Base-by-base conservation (phyloP, 2,113 vertebrate species). In the Myrmecophaga tridactyla region DNA sequence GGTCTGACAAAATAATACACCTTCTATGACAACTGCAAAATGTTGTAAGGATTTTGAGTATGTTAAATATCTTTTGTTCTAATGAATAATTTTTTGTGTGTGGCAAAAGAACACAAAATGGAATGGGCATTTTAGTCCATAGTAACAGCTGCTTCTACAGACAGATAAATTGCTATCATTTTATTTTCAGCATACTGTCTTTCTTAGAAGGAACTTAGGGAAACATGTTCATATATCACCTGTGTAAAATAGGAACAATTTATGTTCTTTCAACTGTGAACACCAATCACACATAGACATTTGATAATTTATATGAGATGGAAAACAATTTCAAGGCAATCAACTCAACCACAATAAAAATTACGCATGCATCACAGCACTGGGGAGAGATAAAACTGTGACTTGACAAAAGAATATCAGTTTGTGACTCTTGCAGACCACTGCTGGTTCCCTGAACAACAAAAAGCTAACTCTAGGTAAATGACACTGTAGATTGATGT, bases 261-360 rank as follows among this genome's bases (percentile, higher is more conserved):
- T 96, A 96, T 96, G 58, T 96, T 94, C 93, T 82, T 95, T 95
- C 94, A 95, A 80, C 87, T 97, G 92, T 97, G 94, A 97, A 96
- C 82, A 94, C 85, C 96, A 97, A 94, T 96, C 89, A 96, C 31
- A 88, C 62, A 94, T 1, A 97, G 92, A 76, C 43, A 94, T 89
- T 97, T 95, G 85, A 60, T 94, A 95, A 96, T 97, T 94, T 97
- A 88, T 80, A 95, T 93, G 75, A 97, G 69, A 82, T 60, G 69
- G 76, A 94, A 97, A 97, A 96, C 90, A 97, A 97, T 98, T 97
- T 97, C 92, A 88, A 96, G 56, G 94, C 87, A 97, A 93, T 97
- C 84, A 97, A 69, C 94, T 93, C 93, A 89, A 84, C 41, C 82
- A 97, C 77, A 89, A 96, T 96, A 97, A 95, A 96, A 94, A 96